Evolutionary conservation across 2,888 invertebrate genomes (phyloP).

Genomic region (Tinea semifulvella): DNA sequence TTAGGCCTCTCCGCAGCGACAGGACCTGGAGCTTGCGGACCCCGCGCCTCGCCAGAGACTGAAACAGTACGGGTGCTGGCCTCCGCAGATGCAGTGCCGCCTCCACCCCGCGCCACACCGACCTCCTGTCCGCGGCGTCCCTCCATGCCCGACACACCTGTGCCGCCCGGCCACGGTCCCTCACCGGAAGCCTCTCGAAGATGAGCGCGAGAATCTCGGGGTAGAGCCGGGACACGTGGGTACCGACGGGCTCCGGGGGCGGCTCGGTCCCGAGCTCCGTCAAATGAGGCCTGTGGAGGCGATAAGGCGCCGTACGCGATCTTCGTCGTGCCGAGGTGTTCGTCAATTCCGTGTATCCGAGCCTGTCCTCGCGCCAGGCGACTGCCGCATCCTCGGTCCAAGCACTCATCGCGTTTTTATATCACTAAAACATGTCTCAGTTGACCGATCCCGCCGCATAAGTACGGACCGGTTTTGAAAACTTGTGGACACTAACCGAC

Average conservation of each 20-base stretch:
- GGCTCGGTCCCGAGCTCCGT: conserved; percentile 33
- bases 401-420: conserved; percentile 53
- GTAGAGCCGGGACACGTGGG: conserved; percentile 88
- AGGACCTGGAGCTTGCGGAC: conserved; percentile 90
- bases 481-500: not conserved
- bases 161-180: conserved; percentile 89
- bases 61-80: conserved; percentile 85
- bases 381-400: conserved; percentile 57
- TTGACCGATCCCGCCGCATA: conserved; percentile 26
- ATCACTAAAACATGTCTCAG: conserved; percentile 41
- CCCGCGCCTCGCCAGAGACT: conserved; percentile 86
- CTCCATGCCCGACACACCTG: conserved; percentile 91
- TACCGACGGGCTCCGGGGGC: conserved; percentile 63
- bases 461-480: conserved; percentile 6
- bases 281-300: conserved; percentile 73
- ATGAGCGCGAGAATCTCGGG: conserved; percentile 93
- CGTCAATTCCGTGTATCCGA: conserved; percentile 52
- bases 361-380: conserved; percentile 57
- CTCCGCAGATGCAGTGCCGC: conserved; percentile 88
- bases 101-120: conserved; percentile 94
- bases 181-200: conserved; percentile 87
- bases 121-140: conserved; percentile 91
- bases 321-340: conserved; percentile 33
- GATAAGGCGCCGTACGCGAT: conserved; percentile 69
- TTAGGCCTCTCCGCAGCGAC: conserved; percentile 81